Conservation (phyloP, 2,888 invertebrate species). For the Limnephilus lunatus region DNA sequence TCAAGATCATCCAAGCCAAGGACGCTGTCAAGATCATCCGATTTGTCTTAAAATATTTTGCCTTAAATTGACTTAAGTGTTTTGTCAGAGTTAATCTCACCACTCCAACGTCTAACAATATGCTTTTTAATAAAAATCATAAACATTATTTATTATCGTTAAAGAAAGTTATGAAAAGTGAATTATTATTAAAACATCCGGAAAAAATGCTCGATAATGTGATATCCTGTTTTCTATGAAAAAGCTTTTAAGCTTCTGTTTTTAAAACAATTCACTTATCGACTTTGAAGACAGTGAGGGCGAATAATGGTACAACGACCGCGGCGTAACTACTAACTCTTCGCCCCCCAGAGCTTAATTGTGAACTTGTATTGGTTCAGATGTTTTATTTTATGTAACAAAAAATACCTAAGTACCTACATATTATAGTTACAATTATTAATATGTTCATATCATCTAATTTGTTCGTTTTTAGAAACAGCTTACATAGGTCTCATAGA, state of each 20-base stretch:
- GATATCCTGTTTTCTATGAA: background rate
- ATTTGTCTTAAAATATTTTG: too few species aligned
- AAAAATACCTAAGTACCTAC: too few species aligned
- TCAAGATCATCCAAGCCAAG: too few species aligned
- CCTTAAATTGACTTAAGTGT: too few species aligned
- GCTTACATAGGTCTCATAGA: too few species aligned
- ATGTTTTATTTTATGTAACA: background rate
- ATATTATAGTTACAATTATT: too few species aligned
- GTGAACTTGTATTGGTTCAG: background rate
- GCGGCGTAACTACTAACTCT: too few species aligned
- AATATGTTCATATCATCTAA: too few species aligned
- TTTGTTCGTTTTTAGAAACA: too few species aligned
- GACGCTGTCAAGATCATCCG: too few species aligned
- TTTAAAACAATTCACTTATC: background rate
- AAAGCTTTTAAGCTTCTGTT: background rate
- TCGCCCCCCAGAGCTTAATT: background rate
- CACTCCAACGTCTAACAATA: background rate
- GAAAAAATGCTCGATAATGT: background rate
- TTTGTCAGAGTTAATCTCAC: background rate
- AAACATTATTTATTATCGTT: background rate
- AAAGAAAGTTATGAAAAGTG: background rate
- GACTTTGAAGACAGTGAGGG: background rate
- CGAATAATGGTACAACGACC: background rate
- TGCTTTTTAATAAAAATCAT: too few species aligned
- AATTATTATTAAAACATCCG: background rate